Evolutionary conservation across 2,113 vertebrate species (phyloP).

Genomic region (Tychaedon coryphoeus): DNA sequence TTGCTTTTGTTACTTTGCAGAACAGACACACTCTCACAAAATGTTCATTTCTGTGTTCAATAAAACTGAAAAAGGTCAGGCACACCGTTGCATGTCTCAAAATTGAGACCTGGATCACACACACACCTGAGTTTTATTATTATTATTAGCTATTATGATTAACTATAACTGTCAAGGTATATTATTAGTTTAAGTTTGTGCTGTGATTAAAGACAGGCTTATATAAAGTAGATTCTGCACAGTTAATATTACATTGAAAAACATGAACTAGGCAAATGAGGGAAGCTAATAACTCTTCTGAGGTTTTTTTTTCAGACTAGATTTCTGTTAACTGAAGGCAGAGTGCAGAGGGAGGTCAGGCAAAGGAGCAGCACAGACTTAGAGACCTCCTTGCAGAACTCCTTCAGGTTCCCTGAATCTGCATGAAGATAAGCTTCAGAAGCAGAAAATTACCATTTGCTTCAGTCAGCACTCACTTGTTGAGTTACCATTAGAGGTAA

Average conservation of each 20-base stretch:
- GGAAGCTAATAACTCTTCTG: not conserved
- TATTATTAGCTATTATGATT: not conserved
- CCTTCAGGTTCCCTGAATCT: not conserved
- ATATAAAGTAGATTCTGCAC: not conserved
- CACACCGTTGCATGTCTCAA: not conserved
- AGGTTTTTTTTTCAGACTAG: not conserved
- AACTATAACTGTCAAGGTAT: not conserved
- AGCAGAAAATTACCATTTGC: not conserved
- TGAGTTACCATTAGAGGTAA: not conserved
- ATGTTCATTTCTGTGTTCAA: not conserved
- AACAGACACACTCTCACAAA: not conserved
- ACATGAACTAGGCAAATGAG: not conserved
- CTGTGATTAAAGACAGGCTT: not conserved
- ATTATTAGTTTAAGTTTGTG: not conserved
- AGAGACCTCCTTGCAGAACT: not conserved
- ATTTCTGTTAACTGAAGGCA: not conserved
- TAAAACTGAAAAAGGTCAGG: not conserved
- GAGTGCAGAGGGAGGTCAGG: not conserved
- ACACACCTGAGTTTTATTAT: not conserved
- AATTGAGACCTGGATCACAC: not conserved
- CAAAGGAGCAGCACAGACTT: not conserved
- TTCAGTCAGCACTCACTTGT: not conserved
- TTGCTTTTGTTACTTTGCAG: not conserved
- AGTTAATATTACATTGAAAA: not conserved
- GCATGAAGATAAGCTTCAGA: not conserved